A percentile compares a stretch with the other conserved stretches of the same genome.
Conservation (phyloP, 2,888 invertebrate species). For the Microplitis deprimator region DNA sequence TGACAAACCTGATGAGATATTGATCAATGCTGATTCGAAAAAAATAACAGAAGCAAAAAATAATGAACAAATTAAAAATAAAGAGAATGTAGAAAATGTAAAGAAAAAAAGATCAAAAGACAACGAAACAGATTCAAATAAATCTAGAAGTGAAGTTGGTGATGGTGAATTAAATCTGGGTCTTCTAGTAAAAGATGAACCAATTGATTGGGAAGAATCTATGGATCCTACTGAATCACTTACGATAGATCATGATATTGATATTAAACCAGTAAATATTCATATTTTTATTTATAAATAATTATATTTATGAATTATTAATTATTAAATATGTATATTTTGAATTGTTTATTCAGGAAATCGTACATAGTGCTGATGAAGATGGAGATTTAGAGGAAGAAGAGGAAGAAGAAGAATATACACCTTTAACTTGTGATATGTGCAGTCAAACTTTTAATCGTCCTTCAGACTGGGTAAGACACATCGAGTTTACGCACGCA, state of each 20-base stretch:
- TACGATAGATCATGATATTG: slow-evolving; percentile 79
- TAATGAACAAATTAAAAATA: slow-evolving; percentile 63
- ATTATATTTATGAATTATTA: background rate
- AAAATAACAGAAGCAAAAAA: slow-evolving; percentile 60
- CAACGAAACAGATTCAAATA: slow-evolving; percentile 66
- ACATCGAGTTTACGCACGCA: slow-evolving; percentile 84
- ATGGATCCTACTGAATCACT: slow-evolving; percentile 79
- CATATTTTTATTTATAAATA: background rate
- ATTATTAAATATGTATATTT: background rate
- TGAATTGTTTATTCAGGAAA: slow-evolving; percentile 59
- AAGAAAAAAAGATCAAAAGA: slow-evolving; percentile 62
- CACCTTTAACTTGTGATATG: slow-evolving; percentile 85
- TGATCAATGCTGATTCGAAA: slow-evolving; percentile 52
- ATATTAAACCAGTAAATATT: slow-evolving; percentile 77
- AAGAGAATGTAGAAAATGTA: slow-evolving; percentile 62
- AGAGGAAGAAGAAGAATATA: slow-evolving; percentile 75
- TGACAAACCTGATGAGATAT: slow-evolving; percentile 48
- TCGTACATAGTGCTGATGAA: slow-evolving; percentile 71
- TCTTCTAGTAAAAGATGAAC: slow-evolving; percentile 76
- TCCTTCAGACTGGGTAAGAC: slow-evolving; percentile 87
- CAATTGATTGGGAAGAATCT: slow-evolving; percentile 81
- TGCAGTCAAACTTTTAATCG: slow-evolving; percentile 88
- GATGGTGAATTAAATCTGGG: slow-evolving; percentile 68
- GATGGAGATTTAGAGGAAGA: slow-evolving; percentile 75
- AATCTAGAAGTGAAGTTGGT: slow-evolving; percentile 64